Percentiles rank a stretch among this genome's conserved stretches.
These are phyloP conservation scores for Ooceraea biroi DNA, from an alignment of 1,140 invertebrate species.

Conservation along the genomic window DNA sequence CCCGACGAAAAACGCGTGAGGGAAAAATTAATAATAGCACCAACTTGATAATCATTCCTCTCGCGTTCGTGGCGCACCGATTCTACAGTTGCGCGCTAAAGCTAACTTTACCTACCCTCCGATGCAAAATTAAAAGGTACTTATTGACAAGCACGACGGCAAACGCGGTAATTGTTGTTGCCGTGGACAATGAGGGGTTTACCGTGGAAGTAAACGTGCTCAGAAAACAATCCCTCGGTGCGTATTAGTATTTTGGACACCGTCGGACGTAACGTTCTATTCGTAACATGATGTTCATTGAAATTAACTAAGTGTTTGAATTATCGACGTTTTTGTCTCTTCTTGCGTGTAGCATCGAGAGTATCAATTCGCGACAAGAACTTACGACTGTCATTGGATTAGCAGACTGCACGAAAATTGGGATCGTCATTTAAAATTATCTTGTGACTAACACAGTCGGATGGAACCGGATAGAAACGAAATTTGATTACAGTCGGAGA, in stretches of 20 bases:
- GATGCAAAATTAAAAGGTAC: constrained; percentile 46
- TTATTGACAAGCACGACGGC: constrained; percentile 30
- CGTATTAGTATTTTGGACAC: constrained; percentile 2
- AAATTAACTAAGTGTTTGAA: too few species aligned
- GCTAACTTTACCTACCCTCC: not conserved
- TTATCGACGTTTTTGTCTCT: too few species aligned
- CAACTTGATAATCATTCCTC: not conserved
- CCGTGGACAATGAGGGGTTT: constrained; percentile 26
- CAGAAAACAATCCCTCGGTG: constrained; percentile 2
- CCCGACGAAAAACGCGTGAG: too few species aligned
- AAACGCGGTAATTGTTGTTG: constrained; percentile 33
- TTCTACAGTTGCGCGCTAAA: constrained; percentile 2
- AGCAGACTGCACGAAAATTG: too few species aligned
- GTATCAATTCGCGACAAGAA: too few species aligned
- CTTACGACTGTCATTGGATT: too few species aligned
- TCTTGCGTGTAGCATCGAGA: too few species aligned
- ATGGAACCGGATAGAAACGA: too few species aligned
- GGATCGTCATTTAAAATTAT: too few species aligned
- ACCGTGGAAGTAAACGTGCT: constrained; percentile 1
- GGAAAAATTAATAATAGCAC: not conserved
- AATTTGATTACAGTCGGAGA: too few species aligned
- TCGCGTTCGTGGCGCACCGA: not conserved
- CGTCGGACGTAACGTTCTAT: not conserved
- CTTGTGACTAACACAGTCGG: too few species aligned
- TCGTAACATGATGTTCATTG: not conserved